Percentiles rank a stretch among this genome's conserved stretches.
phyloP scores from a whole-genome alignment of 2,888 invertebrate species.

The Linnaemya vulpina region DNA sequence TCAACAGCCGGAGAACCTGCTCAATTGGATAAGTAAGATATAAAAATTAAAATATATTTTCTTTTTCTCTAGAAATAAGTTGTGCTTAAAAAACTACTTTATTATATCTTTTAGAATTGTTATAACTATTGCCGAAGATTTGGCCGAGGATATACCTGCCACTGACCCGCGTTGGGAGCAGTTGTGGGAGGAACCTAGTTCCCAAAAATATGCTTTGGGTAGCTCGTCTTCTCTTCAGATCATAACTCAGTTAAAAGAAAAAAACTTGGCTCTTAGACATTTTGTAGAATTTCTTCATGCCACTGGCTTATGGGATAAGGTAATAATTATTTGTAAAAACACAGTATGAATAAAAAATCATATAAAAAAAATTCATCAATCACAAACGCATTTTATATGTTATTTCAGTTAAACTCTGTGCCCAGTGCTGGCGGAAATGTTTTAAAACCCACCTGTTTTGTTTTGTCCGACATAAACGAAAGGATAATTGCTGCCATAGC shows the following conservation, averaged over 20 bases:
- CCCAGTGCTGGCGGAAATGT: conserved; percentile 78
- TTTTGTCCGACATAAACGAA: conserved; percentile 90
- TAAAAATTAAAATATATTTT: too few species aligned
- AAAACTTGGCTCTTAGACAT: conserved; percentile 90
- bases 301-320: conserved; percentile 87
- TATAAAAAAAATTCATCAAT: too few species aligned
- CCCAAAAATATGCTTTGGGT: conserved; percentile 84
- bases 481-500: conserved; percentile 90
- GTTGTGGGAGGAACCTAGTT: conserved; percentile 76
- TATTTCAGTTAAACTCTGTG: conserved; percentile 79
- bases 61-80: not conserved
- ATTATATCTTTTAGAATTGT: conserved; percentile 84
- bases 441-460: conserved; percentile 83
- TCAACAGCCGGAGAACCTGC: conserved; percentile 76
- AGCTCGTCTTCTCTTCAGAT: conserved; percentile 92
- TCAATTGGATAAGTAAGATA: conserved; percentile 77
- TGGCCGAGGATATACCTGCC: conserved; percentile 94
- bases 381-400: not conserved
- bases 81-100: not conserved
- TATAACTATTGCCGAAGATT: conserved; percentile 88
- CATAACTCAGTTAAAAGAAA: conserved; percentile 92
- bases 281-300: conserved; percentile 90
- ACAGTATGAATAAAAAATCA: not conserved
- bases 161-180: conserved; percentile 90
- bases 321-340: conserved; percentile 81